A percentile compares a stretch with the other conserved stretches of the same genome.
phyloP scores from a whole-genome alignment of 2,797 vertebrate species.

The Malacoctenus gilli region DNA sequence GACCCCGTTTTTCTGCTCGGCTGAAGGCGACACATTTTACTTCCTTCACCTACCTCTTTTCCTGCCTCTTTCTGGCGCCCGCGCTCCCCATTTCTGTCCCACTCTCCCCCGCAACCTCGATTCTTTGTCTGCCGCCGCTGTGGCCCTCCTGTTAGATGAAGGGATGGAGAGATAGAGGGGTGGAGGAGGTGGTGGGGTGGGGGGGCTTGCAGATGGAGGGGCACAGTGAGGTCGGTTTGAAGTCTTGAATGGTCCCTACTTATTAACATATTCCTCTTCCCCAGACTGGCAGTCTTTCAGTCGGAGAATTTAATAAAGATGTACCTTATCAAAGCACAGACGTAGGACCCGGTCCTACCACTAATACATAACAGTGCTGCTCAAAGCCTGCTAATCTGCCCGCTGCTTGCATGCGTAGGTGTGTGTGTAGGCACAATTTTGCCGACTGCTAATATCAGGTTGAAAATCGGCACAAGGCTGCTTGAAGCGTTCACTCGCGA shows the following conservation, averaged over 20 bases:
- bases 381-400: conserved; percentile 90
- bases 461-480: conserved; percentile 82
- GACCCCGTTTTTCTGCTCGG: conserved; percentile 74
- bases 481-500: conserved; percentile 65
- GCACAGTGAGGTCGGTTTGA: conserved; percentile 73
- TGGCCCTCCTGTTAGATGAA: conserved; percentile 72
- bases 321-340: conserved; percentile 92
- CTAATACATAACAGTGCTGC: conserved; percentile 91
- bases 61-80: conserved; percentile 52
- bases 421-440: conserved; percentile 82
- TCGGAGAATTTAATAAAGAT: conserved; percentile 97
- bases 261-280: conserved; percentile 92
- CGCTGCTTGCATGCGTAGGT: conserved; percentile 16
- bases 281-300: conserved; percentile 87
- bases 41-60: conserved; percentile 63
- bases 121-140: conserved; percentile 74
- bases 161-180: conserved; percentile 64
- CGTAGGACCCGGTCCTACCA: conserved; percentile 88
- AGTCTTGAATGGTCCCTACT: conserved; percentile 86
- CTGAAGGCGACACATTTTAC: conserved; percentile 77
- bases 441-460: conserved; percentile 79
- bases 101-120: conserved; percentile 57
- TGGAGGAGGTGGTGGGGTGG: conserved; percentile 69
- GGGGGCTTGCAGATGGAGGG: conserved; percentile 73
- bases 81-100: conserved; percentile 50